Base-by-base conservation (phyloP, 2,888 invertebrate species). In the Lasioglossum figueresi region DNA sequence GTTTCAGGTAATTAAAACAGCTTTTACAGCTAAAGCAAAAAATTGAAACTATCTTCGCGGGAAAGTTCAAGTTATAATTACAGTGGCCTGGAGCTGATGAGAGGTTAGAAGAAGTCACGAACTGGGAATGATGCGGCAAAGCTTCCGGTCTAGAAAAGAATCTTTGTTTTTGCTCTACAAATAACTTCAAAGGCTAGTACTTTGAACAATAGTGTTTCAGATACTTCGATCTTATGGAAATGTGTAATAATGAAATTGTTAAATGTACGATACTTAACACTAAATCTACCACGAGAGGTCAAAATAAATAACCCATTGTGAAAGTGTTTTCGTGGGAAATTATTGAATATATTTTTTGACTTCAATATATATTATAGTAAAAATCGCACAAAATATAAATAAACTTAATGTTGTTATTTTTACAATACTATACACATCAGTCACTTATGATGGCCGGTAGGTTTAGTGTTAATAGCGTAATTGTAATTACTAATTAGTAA, bases 51-150 rank as follows among this genome's bases (percentile, higher is more conserved):
- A 37, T 68, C 37, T 37, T 1, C 34, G 10, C 12, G 10, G 37
- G n/a, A 10, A n/a, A 68, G 68, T 68, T 37, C 37, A 68, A 68
- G 68, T 68, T 68, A 68, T 68, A 68, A 68, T 68, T 68, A 68
- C 68, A 37, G 34, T 19, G 23, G 16, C 66, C 68, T 37, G 37
- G 4, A 40, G 23, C 68, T 40, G 68, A 40, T n/a, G 37, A 37
- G 37, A 23, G 10, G 37, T 10, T 19, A 34, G 37, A 68, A 68
- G 37, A 68, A 68, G n/a, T 40, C 68, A 4, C 37, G 37, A 68
- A 4, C 68, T 12, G 23, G 68, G 23, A 37, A 37, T 37, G 68
- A 37, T 40, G 34, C 5, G 23, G 68, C 23, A 0, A 68, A 68
- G 23, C 10, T n/a, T 37, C 12, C 37, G 4, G 37, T 23, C 12